Base-by-base conservation (phyloP, 2,888 invertebrate genomes). In the Stramonita haemastoma region DNA sequence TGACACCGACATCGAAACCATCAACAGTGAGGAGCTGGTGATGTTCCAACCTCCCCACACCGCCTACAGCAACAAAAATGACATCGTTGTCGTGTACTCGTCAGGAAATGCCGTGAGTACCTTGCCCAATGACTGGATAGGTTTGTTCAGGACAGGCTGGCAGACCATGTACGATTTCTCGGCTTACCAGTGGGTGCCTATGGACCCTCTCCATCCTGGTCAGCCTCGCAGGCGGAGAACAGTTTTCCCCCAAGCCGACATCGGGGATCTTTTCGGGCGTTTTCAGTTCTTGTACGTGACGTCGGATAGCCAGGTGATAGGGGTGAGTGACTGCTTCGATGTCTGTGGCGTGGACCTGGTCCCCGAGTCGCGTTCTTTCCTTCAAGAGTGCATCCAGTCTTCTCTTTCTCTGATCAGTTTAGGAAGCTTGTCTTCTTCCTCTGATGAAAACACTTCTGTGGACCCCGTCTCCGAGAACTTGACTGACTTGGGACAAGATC, bases 11-110 rank as follows among this genome's bases (percentile, higher is more conserved):
- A 15, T 89, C 0, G 89, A 89, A 32, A 89, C 89, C 46, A 85
- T 89, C 22, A 89, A 84, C 73, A 73, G 36, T 32, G 89, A 89
- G 70, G 89, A 89, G 89, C 89, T 89, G 85, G 89, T 89, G 89
- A 84, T 85, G 11, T 89, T 89, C 73, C 46, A 89, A 26, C 66
- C 89, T 6, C 17, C 29, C 13, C 36, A 85, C 17, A 70, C 84
- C 46, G 26, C 66, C 32, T 89, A 89, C 89, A 84, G 46, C 84
- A 89, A 84, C 89, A 83, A 70, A 46, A 46, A 73, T 1, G 89
- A 89, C 85, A 85, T 89, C 73, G 70, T 84, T 11, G 89, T 70
- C 26, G 4, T 56, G 34, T 89, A 89, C 85, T 70, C 85, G 15
- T 73, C 66, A 29, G 89, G 89, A 32, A 89, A 36, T 11, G 85